phyloP scores from a whole-genome alignment of 2,797 vertebrate species.

The Pseudochromis fuscus region DNA sequence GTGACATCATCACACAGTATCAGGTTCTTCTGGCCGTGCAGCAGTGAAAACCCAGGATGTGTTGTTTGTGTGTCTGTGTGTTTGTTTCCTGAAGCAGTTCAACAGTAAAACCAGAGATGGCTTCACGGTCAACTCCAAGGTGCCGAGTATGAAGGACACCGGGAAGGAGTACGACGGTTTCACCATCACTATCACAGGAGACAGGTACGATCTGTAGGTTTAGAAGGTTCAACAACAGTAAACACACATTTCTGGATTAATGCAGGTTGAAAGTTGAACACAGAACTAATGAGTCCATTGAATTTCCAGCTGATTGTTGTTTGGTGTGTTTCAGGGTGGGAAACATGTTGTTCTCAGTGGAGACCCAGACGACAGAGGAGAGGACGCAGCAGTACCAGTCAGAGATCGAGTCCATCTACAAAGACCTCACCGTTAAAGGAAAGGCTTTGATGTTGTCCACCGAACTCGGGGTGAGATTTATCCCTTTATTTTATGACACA shows the following conservation, averaged over 20 bases:
- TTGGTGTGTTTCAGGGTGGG: constrained; percentile 86
- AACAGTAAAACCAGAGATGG: constrained; percentile 99
- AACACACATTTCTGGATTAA: too few relatives aligned
- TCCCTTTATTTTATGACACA: background rate
- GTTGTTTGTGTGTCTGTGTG: constrained; percentile 31
- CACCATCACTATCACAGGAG: constrained; percentile 97
- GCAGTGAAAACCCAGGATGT: constrained; percentile 47
- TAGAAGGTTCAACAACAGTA: too few relatives aligned
- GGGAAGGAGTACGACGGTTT: constrained; percentile 96
- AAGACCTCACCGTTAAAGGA: constrained; percentile 95
- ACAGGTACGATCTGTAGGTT: constrained; percentile 85
- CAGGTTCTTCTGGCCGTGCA: background rate
- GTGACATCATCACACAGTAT: too few relatives aligned
- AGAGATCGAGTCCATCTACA: constrained; percentile 97
- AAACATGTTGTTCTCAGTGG: constrained; percentile 96
- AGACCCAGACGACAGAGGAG: constrained; percentile 97
- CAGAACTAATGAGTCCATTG: background rate
- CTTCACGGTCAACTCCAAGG: constrained; percentile 98
- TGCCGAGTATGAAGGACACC: constrained; percentile 93
- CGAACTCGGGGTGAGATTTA: constrained; percentile 89
- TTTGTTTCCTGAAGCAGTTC: constrained; percentile 92
- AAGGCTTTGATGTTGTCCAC: constrained; percentile 93
- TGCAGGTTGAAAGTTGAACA: too few relatives aligned
- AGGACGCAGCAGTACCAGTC: constrained; percentile 95
- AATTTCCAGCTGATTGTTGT: too few relatives aligned